Percentiles rank a stretch among this genome's conserved stretches.
These are phyloP conservation scores for Calameuta filiformis DNA, from an alignment of 2,888 invertebrate species.

Conservation along the genomic window DNA sequence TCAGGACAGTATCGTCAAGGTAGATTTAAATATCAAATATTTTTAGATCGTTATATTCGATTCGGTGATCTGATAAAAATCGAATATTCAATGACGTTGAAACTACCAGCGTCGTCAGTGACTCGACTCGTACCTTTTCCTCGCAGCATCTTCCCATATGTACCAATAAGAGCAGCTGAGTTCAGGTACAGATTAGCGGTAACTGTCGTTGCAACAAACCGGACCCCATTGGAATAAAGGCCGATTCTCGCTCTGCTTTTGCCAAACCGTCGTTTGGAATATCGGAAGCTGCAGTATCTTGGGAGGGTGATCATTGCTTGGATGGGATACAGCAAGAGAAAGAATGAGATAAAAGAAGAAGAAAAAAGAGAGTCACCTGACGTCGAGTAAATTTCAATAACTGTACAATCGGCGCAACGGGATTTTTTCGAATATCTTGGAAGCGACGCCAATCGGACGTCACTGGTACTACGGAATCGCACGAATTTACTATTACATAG, in stretches of 20 bases:
- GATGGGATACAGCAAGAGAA: neutral
- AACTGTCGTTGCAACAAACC: constrained; percentile 36
- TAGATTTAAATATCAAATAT: neutral
- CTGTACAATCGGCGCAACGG: neutral
- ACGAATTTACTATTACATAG: neutral
- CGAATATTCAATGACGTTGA: neutral
- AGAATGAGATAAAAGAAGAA: neutral
- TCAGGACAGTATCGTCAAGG: neutral
- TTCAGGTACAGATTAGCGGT: constrained; percentile 48
- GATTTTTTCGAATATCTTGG: neutral
- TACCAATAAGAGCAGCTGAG: constrained; percentile 32
- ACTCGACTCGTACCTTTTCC: neutral
- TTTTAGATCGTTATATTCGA: neutral
- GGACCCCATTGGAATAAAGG: constrained; percentile 41
- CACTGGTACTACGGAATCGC: neutral
- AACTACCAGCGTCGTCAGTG: neutral
- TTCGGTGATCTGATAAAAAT: neutral
- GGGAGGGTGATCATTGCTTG: neutral
- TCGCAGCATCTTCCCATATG: neutral
- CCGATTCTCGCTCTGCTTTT: constrained; percentile 30
- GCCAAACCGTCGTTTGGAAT: neutral
- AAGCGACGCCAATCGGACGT: neutral
- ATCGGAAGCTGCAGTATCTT: neutral
- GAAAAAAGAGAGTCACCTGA: neutral
- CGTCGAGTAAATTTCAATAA: neutral